Conservation (phyloP, 2,888 invertebrate genomes). For the Ptychoptera contaminata region DNA sequence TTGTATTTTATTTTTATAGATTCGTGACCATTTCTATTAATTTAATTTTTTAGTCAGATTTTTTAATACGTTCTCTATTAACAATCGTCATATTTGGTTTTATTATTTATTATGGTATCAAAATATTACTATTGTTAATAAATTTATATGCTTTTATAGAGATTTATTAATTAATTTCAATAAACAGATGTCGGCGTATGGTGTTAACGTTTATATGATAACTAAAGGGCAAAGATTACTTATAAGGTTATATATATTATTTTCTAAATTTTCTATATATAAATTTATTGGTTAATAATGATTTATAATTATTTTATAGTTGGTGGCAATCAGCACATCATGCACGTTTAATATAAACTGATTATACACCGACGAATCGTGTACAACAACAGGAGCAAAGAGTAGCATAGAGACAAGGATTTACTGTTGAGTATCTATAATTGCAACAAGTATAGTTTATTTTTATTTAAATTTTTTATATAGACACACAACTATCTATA, state of each 20-base stretch:
- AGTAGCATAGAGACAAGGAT: too few species aligned
- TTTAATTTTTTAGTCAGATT: conserved; percentile 31
- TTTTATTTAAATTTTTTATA: too few species aligned
- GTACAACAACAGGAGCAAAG: too few species aligned
- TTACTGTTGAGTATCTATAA: too few species aligned
- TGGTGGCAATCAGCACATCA: conserved; percentile 30
- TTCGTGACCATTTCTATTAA: too few species aligned
- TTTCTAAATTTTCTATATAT: not conserved
- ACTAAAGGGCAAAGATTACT: conserved; percentile 24
- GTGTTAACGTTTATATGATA: conserved; percentile 25
- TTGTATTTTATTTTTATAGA: too few species aligned
- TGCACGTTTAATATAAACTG: conserved; percentile 22
- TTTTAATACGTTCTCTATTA: conserved; percentile 39
- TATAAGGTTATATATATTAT: conserved; percentile 22
- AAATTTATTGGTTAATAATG: not conserved
- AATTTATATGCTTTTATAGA: not conserved
- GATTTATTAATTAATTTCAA: not conserved
- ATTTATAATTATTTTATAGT: conserved; percentile 13
- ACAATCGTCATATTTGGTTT: conserved; percentile 42
- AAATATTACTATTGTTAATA: not conserved
- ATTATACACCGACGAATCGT: too few species aligned
- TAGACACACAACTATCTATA: too few species aligned
- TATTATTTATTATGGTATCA: conserved; percentile 35
- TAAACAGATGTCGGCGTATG: conserved; percentile 17
- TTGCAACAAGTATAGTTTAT: too few species aligned